Evolutionary conservation across 1,140 invertebrate species (phyloP), one percentile per base, ranked within the genome.

Genomic region (Bombus polaris): DNA sequence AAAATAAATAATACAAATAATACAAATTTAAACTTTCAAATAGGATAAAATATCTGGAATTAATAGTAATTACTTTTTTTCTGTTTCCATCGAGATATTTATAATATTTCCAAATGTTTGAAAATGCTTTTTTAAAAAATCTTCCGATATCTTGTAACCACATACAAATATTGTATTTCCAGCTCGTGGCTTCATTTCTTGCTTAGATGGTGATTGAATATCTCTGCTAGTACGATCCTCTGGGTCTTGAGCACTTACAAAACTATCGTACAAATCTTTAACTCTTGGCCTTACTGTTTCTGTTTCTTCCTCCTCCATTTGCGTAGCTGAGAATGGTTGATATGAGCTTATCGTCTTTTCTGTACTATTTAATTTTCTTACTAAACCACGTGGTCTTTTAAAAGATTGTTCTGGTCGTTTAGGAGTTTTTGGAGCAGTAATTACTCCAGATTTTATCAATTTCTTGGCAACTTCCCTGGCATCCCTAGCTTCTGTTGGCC

Each of bases 391-490:
- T 1, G 98, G 97, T 65, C 97, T 94, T 93, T 98, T 98, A 90
- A 98, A 98, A 5, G 97, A 97, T 91, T 98, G 98, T 93, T 99
- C 98, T 22, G 98, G 97, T 72, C 96, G 95, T 91, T 97, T 97
- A 44, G 97, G 96, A 71, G 97, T 97, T 93, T 98, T 98, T 71
- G 97, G 97, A 22, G 98, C 97, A 76, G 97, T 96, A 92, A 99
- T 98, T 44, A 98, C 98, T 35, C 99, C 99, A 87, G 98, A 98
- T 94, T 99, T 99, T 1, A 99, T 97, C 25, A 99, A 95, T 94
- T 99, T 99, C 85, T 98, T 98, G 0, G 98, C 98, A 66, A 99
- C 98, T 96, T 99, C 98, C 80, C 98, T 97, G 13, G 99, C 98
- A 96, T 99, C 98, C 83, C 98, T 97, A 1, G 98, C 98, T 95